These are phyloP conservation scores for Oithona nana DNA, from an alignment of 2,888 invertebrate species.

Conservation along the genomic window DNA sequence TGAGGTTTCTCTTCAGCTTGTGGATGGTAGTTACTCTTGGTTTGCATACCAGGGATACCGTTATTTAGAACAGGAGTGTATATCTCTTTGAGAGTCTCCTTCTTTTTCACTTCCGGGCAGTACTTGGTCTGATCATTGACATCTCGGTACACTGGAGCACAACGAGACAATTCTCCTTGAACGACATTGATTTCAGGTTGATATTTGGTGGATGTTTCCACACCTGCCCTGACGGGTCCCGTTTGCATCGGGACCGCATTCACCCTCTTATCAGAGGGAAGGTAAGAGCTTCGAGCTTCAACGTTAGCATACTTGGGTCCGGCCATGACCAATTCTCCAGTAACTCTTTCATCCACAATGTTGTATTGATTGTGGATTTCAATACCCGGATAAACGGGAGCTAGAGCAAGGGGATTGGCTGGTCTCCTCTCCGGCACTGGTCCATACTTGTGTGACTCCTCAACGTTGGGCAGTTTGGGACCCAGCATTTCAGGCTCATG, in stretches of 20 bases:
- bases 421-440: conserved; percentile 7
- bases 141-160: conserved; percentile 12
- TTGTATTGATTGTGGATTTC: background rate
- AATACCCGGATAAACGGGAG: conserved; percentile 8
- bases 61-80: conserved; percentile 9
- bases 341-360: conserved; percentile 9
- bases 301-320: conserved; percentile 14
- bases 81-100: background rate
- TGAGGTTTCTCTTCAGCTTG: background rate
- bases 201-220: conserved; percentile 7
- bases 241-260: background rate
- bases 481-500: conserved; percentile 8
- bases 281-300: background rate
- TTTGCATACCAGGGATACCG: conserved; percentile 4
- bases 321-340: conserved; percentile 8
- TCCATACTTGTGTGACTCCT: conserved; percentile 15
- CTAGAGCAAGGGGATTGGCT: background rate
- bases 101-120: conserved; percentile 1
- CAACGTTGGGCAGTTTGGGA: conserved; percentile 13
- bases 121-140: conserved; percentile 7
- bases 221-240: conserved; percentile 3
- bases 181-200: background rate
- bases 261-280: background rate
- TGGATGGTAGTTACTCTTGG: conserved; percentile 10
- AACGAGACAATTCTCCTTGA: background rate